These are phyloP conservation scores for Siniperca undulata DNA, from an alignment of 2,797 vertebrate genomes.

Conservation along the genomic window DNA sequence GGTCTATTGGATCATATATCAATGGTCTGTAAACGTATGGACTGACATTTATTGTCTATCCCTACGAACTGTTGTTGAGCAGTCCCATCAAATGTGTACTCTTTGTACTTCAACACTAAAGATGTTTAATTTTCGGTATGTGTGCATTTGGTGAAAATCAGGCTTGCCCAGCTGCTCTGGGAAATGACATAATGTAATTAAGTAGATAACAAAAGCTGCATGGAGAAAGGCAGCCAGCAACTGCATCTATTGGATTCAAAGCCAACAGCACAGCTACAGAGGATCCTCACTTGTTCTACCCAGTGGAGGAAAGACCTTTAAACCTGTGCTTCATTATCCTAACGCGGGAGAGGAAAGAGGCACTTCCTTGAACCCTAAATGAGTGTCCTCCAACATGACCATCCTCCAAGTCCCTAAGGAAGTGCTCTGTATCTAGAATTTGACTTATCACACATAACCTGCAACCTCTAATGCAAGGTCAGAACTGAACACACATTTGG, in stretches of 20 bases:
- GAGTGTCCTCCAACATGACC: constrained; percentile 20
- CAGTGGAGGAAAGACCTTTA: constrained; percentile 37
- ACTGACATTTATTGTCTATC: constrained; percentile 33
- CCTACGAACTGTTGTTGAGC: constrained; percentile 28
- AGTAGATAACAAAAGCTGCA: constrained; percentile 48
- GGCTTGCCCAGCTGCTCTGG: constrained; percentile 49
- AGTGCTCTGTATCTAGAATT: constrained; percentile 37
- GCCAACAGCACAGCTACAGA: constrained; percentile 28
- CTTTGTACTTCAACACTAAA: constrained; percentile 22
- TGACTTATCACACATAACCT: constrained; percentile 46
- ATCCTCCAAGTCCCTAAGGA: constrained; percentile 1
- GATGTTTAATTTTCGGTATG: constrained; percentile 19
- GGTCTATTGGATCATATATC: constrained; percentile 69
- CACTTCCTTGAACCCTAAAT: constrained; percentile 38
- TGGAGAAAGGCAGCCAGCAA: constrained; percentile 40
- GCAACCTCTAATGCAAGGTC: constrained; percentile 55
- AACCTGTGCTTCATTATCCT: constrained; percentile 40
- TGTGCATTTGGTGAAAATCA: constrained; percentile 36
- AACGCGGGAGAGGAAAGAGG: constrained; percentile 16
- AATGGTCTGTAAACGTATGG: constrained; percentile 24
- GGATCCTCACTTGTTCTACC: constrained; percentile 12
- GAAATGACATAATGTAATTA: constrained; percentile 54
- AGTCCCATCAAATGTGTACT: constrained; percentile 25
- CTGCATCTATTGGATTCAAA: constrained; percentile 46
- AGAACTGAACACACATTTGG: constrained; percentile 24